phyloP scores from a whole-genome alignment of 2,113 vertebrate genomes.

The Illadopsis cleaveri region DNA sequence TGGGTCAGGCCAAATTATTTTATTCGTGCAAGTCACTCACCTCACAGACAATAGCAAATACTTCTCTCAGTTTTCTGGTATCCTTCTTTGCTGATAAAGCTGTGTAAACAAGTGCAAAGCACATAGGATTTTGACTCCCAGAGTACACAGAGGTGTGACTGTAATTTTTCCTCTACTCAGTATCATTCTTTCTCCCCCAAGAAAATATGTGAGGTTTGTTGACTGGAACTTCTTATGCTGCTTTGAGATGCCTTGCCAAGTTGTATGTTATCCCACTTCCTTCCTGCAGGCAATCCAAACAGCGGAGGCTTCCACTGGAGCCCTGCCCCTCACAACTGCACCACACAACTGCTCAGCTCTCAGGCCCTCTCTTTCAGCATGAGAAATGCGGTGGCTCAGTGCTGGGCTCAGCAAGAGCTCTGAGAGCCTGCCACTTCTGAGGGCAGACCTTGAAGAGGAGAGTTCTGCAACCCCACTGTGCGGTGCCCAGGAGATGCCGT shows the following conservation, averaged over 20 bases:
- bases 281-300: conserved; percentile 24
- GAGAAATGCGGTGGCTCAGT: background rate
- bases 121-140: background rate
- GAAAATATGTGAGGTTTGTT: background rate
- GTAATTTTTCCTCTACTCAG: background rate
- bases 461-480: background rate
- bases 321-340: background rate
- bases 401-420: background rate
- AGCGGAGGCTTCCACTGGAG: conserved; percentile 8
- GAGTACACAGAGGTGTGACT: conserved; percentile 24
- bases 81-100: background rate
- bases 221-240: background rate
- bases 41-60: background rate
- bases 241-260: conserved; percentile 10
- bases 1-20: background rate
- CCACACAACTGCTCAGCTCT: background rate
- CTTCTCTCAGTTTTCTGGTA: background rate
- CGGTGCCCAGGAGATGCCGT: background rate
- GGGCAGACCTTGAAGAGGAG: background rate
- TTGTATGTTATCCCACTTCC: background rate
- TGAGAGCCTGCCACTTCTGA: background rate
- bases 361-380: background rate
- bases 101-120: conserved; percentile 1
- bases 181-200: background rate
- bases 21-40: background rate